Percentiles rank a stretch among this genome's conserved stretches.
Conservation (phyloP, 2,888 invertebrate species). For the Nemotelus nigrinus region DNA sequence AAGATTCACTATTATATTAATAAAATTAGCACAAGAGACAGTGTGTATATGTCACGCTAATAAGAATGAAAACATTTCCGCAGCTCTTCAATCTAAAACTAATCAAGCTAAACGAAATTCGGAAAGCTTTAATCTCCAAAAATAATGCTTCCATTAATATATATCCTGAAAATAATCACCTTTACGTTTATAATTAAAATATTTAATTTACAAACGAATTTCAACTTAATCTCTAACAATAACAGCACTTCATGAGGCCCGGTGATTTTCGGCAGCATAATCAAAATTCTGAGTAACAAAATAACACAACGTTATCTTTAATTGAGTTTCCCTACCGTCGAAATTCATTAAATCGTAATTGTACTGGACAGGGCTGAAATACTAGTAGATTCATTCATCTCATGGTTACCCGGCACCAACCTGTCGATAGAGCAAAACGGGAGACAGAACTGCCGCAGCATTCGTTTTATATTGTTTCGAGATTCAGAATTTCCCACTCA, state of each 20-base stretch:
- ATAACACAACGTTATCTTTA: conserved; percentile 14
- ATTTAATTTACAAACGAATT: conserved; percentile 28
- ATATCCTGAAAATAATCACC: not conserved
- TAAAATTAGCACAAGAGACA: too few relatives aligned
- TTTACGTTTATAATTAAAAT: conserved; percentile 28
- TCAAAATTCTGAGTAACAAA: conserved; percentile 1
- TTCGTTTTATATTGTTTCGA: conserved; percentile 19
- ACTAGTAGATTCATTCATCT: not conserved
- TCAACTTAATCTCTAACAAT: conserved; percentile 18
- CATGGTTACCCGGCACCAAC: not conserved
- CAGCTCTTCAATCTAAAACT: too few relatives aligned
- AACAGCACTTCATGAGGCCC: not conserved
- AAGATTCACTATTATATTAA: too few relatives aligned
- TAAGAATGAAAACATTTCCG: too few relatives aligned
- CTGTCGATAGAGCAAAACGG: not conserved
- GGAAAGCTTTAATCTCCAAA: too few relatives aligned
- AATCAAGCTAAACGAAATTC: too few relatives aligned
- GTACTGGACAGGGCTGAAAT: conserved; percentile 10
- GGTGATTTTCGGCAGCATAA: conserved; percentile 1
- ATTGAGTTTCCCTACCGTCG: conserved; percentile 26
- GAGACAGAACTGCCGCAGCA: not conserved
- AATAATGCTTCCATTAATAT: too few relatives aligned
- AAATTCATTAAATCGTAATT: conserved; percentile 41
- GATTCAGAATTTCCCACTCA: conserved; percentile 36
- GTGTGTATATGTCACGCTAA: too few relatives aligned